Conservation (phyloP, 2,888 invertebrate genomes). For the Arge pagana region DNA sequence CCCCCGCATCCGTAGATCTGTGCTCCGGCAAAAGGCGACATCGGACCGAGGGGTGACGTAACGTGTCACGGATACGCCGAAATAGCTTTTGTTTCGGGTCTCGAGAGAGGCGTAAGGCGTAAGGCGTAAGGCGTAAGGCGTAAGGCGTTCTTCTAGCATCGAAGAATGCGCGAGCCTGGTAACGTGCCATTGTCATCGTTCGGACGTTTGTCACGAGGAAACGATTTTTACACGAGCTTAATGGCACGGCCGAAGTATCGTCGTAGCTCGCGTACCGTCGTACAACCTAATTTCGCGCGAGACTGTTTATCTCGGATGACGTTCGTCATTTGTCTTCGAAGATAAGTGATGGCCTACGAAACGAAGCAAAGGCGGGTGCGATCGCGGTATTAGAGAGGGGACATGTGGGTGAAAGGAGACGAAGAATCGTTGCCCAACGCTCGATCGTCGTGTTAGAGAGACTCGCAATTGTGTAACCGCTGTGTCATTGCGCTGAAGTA, state of each 20-base stretch:
- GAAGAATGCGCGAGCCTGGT: too few relatives aligned
- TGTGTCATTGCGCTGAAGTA: slow-evolving; percentile 56
- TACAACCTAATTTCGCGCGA: slow-evolving; percentile 34
- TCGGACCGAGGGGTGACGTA: slow-evolving; percentile 6
- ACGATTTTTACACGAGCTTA: too few relatives aligned
- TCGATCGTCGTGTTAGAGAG: slow-evolving; percentile 31
- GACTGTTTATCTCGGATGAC: slow-evolving; percentile 44
- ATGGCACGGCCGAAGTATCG: too few relatives aligned
- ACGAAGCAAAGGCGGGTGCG: slow-evolving; percentile 6
- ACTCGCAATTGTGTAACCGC: slow-evolving; percentile 52
- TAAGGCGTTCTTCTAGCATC: too few relatives aligned
- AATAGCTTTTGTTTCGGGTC: too few relatives aligned
- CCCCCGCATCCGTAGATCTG: slow-evolving; percentile 4
- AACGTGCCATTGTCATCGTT: slow-evolving; percentile 10
- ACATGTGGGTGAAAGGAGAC: slow-evolving; percentile 22
- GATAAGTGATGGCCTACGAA: slow-evolving; percentile 36
- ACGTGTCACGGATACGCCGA: too few relatives aligned
- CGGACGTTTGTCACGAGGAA: slow-evolving; percentile 2
- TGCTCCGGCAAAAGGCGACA: slow-evolving; percentile 6
- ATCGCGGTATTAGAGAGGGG: slow-evolving; percentile 9
- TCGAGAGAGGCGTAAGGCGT: too few relatives aligned
- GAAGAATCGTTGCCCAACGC: slow-evolving; percentile 28
- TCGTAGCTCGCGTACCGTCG: too few relatives aligned
- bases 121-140: too few relatives aligned
- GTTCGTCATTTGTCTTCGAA: slow-evolving; percentile 46